These are phyloP conservation scores for Agriotes lineatus DNA, from an alignment of 2,888 invertebrate species.

Conservation along the genomic window DNA sequence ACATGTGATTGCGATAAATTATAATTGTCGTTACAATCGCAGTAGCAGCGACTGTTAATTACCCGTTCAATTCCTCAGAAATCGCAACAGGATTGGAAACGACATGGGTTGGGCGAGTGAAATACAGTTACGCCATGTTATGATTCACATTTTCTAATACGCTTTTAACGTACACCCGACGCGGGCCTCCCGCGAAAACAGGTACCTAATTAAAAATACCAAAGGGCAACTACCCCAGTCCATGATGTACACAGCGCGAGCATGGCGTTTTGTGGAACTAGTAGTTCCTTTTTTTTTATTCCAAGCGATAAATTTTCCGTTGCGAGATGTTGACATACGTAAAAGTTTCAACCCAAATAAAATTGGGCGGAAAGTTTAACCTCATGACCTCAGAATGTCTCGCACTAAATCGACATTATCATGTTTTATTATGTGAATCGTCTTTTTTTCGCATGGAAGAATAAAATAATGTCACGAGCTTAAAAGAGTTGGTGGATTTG, in stretches of 20 bases:
- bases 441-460: too few relatives aligned
- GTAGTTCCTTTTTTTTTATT: background rate
- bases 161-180: background rate
- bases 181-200: slow-evolving; percentile 19
- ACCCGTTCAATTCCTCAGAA: too few relatives aligned
- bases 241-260: background rate
- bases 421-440: too few relatives aligned
- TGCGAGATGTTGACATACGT: background rate
- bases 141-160: slow-evolving; percentile 3
- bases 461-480: too few relatives aligned
- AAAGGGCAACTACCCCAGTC: slow-evolving; percentile 22
- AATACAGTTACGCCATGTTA: background rate
- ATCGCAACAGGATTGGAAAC: too few relatives aligned
- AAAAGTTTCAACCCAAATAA: background rate
- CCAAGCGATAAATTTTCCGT: background rate
- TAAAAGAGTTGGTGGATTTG: too few relatives aligned
- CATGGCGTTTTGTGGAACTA: background rate
- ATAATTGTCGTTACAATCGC: too few relatives aligned
- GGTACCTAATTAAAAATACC: slow-evolving; percentile 28
- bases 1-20: too few relatives aligned
- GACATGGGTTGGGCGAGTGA: background rate
- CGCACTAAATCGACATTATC: too few relatives aligned
- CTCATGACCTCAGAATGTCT: too few relatives aligned
- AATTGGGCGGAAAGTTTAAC: background rate
- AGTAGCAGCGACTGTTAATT: too few relatives aligned